Evolutionary conservation across 2,113 vertebrate genomes (phyloP).

Genomic region (Onychostoma macrolepis): DNA sequence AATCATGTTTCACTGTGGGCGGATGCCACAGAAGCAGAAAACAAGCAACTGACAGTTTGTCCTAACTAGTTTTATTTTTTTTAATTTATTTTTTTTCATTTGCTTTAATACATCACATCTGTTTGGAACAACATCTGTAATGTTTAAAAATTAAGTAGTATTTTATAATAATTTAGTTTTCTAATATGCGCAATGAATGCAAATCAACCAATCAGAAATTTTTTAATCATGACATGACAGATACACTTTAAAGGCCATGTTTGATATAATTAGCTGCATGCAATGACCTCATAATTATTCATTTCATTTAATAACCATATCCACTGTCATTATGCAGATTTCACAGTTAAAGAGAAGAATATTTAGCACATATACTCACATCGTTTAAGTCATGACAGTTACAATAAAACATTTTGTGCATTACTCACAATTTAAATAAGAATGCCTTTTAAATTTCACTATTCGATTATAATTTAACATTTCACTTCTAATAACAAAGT

Average conservation of each 20-base stretch:
- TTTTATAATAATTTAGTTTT: not conserved
- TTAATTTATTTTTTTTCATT: not conserved
- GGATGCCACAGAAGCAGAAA: not conserved
- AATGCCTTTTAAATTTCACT: not conserved
- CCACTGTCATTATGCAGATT: not conserved
- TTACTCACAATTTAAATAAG: not conserved
- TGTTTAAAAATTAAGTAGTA: not conserved
- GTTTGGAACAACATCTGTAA: not conserved
- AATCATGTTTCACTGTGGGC: not conserved
- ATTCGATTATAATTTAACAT: not conserved
- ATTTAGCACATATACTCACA: not conserved
- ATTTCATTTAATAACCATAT: not conserved
- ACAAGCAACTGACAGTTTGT: not conserved
- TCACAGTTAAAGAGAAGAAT: conserved; percentile 1
- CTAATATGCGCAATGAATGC: not conserved
- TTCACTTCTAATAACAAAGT: not conserved
- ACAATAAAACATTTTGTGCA: not conserved
- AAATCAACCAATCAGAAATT: not conserved
- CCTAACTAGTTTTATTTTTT: not conserved
- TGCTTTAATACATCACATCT: not conserved
- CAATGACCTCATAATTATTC: conserved; percentile 14
- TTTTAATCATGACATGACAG: not conserved
- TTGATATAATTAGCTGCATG: not conserved
- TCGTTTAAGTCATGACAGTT: not conserved
- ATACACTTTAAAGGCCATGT: not conserved